Percentiles rank a stretch among this genome's conserved stretches.
phyloP scores from a whole-genome alignment of 2,797 vertebrate genomes.

The Botia kubotai region DNA sequence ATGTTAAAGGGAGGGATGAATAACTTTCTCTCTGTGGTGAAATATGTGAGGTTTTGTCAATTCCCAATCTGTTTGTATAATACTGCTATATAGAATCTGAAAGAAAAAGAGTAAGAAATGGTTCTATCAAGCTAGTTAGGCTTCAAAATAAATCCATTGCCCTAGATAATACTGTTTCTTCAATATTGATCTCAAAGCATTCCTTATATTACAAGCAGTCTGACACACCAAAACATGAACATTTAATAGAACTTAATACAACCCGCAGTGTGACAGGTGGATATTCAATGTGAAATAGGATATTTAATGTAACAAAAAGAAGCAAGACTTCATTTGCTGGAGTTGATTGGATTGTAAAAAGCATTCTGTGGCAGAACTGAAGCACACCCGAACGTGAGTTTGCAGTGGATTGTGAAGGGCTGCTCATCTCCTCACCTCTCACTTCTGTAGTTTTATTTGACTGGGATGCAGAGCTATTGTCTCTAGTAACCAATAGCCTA shows the following conservation, averaged over 20 bases:
- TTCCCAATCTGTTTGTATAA: constrained; percentile 33
- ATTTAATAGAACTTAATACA: too few species aligned
- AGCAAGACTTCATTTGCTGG: background rate
- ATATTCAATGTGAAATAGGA: too few species aligned
- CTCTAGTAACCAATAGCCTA: too few species aligned
- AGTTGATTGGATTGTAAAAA: background rate
- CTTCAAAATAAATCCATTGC: constrained; percentile 11
- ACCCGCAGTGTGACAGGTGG: too few species aligned
- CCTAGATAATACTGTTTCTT: background rate
- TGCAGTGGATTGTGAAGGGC: background rate
- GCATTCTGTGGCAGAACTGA: background rate
- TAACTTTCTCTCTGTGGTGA: constrained; percentile 55
- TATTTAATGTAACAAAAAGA: background rate
- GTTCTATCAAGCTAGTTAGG: constrained; percentile 1
- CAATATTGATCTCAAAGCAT: background rate
- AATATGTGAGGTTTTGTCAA: constrained; percentile 54
- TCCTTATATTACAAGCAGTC: background rate
- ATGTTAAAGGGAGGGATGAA: constrained; percentile 49
- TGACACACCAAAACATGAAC: background rate
- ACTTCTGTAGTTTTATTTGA: too few species aligned
- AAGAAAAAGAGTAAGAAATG: background rate
- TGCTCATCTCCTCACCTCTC: background rate
- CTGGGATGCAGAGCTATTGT: too few species aligned
- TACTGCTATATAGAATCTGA: constrained; percentile 17
- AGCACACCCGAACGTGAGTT: background rate